A percentile compares a stretch with the other conserved stretches of the same genome.
These are phyloP conservation scores for Anoura caudifer DNA, from an alignment of 2,113 vertebrate species.

Conservation along the genomic window DNA sequence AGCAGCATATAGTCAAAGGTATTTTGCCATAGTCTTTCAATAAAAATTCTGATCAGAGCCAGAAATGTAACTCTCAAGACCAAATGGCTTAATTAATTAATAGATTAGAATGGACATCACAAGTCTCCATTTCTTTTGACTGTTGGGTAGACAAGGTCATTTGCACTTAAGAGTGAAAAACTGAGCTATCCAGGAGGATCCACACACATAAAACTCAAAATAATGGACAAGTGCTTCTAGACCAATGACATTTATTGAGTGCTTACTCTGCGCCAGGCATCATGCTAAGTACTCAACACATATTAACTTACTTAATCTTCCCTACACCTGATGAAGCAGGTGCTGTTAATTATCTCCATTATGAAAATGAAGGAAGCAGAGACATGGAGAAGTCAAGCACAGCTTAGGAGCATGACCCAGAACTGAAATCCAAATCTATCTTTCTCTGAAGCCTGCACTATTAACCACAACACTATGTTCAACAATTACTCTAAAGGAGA, in stretches of 20 bases:
- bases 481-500: conserved; percentile 62
- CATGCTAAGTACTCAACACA: background rate
- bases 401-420: background rate
- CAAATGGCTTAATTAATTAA: background rate
- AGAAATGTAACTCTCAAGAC: background rate
- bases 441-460: background rate
- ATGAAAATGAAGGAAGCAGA: conserved; percentile 3
- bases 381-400: background rate
- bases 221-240: background rate
- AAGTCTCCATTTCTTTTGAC: background rate
- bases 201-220: background rate
- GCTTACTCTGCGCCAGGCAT: background rate
- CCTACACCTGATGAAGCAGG: background rate
- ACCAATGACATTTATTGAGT: background rate
- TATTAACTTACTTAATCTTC: background rate
- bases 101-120: background rate
- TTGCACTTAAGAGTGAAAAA: background rate
- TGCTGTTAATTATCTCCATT: background rate
- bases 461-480: background rate
- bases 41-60: background rate
- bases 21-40: background rate
- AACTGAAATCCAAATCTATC: conserved; percentile 9
- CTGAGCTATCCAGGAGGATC: background rate
- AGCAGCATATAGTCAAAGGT: background rate
- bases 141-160: background rate